Base-by-base conservation (phyloP, 92 coral and sea anemone species). In the Heliopora coerulea region DNA sequence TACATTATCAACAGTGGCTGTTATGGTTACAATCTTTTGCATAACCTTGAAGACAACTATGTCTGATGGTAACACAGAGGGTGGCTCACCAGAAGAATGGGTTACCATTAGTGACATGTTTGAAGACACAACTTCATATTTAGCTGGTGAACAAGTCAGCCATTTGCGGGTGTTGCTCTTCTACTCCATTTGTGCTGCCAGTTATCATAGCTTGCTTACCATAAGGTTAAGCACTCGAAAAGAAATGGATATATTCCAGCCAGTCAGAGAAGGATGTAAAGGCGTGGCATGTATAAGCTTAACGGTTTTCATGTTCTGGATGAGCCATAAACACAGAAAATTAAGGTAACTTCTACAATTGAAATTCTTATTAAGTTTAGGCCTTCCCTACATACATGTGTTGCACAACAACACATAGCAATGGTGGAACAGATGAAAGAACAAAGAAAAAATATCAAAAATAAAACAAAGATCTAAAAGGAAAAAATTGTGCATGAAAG, bases 301-400 rank as follows among this genome's bases (percentile, higher is more conserved):
- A 76, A 74, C 84, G 10, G 28, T 82, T 44, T 86, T 86, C 54
- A 85, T 78, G 25, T 72, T 68, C 44, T 86, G 90, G 90, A 79
- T 79, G 83, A 65, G 80, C 41, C 86, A 86, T 59, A 25, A 28
- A 18, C 17, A 78, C 17, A 82, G 90, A 27, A 82, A 75, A 73
- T 34, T 86, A 29, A 86, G 90, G 90, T 68, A 78, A 17, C 17
- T 76, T 15, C 37, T 61, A 5, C 25, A 3, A 50, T 50, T 5
- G 5, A 5, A 23, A 5, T 50, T 17, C 26, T 50, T 35, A 1
- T 31, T 33, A 41, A 15, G n/a, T 30, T 39, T n/a, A n/a, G n/a
- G n/a, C n/a, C n/a, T n/a, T n/a, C n/a, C n/a, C n/a, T n/a, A n/a
- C n/a, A n/a, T n/a, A n/a, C n/a, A n/a, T n/a, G n/a, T n/a, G n/a